Conservation (phyloP, 2,113 vertebrate species). For the Lophius piscatorius region DNA sequence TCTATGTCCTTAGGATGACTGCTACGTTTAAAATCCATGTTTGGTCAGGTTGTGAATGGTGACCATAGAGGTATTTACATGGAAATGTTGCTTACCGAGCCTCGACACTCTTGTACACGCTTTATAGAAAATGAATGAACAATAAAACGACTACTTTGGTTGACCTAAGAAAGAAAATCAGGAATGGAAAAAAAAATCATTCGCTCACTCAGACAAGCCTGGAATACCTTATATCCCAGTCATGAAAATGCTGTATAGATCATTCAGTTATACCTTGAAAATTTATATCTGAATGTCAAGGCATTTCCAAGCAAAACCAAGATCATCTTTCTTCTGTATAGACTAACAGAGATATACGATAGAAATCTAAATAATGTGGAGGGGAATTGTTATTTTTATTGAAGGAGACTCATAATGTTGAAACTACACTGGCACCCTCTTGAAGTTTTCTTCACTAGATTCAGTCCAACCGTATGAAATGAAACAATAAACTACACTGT, state of each 20-base stretch:
- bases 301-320: too few species aligned
- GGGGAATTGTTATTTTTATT: too few species aligned
- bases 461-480: too few species aligned
- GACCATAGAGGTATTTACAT: conserved; percentile 54
- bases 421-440: too few species aligned
- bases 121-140: conserved; percentile 20
- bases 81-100: conserved; percentile 31
- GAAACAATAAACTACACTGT: too few species aligned
- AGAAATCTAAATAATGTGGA: too few species aligned
- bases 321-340: too few species aligned
- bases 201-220: neutral
- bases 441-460: too few species aligned
- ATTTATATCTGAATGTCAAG: too few species aligned
- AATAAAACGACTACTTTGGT: conserved; percentile 24
- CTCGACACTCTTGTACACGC: conserved; percentile 19
- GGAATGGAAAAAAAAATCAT: conserved; percentile 25
- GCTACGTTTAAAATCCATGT: conserved; percentile 34
- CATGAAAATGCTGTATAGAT: neutral
- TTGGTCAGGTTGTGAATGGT: conserved; percentile 50
- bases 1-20: conserved; percentile 51
- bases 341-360: too few species aligned
- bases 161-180: conserved; percentile 9
- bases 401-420: too few species aligned
- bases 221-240: neutral
- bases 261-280: neutral